These are phyloP conservation scores for Heliconius hewitsoni DNA, from an alignment of 1,140 invertebrate genomes.

Conservation along the genomic window DNA sequence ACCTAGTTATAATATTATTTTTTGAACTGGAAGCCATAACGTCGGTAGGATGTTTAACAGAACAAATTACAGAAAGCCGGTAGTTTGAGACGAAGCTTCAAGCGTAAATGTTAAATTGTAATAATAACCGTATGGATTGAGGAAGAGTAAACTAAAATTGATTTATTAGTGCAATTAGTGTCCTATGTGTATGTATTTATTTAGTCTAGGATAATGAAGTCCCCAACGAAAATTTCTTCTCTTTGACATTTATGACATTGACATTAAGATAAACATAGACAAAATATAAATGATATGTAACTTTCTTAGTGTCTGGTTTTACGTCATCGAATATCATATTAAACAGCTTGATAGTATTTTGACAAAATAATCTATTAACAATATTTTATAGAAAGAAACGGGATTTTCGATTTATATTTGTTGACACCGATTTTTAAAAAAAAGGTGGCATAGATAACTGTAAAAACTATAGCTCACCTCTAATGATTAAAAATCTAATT, in stretches of 20 bases:
- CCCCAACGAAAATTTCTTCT: constrained; percentile 20
- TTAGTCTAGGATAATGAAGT: constrained; percentile 18
- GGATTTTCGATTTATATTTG: too few relatives aligned
- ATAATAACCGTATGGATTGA: constrained; percentile 19
- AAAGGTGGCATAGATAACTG: too few relatives aligned
- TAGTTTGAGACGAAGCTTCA: constrained; percentile 23
- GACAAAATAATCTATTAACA: too few relatives aligned
- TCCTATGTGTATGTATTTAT: constrained; percentile 33
- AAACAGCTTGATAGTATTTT: not conserved
- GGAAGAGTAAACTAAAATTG: constrained; percentile 19
- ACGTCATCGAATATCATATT: not conserved
- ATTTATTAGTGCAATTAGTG: constrained; percentile 18
- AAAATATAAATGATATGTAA: not conserved
- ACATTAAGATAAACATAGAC: not conserved
- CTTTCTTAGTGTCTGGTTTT: not conserved
- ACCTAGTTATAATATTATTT: constrained; percentile 70
- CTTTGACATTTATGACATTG: constrained; percentile 18
- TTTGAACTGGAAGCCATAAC: constrained; percentile 72
- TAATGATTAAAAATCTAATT: too few relatives aligned
- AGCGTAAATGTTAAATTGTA: constrained; percentile 5
- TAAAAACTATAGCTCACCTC: too few relatives aligned
- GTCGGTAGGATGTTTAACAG: constrained; percentile 14
- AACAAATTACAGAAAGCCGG: constrained; percentile 56
- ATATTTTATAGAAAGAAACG: too few relatives aligned
- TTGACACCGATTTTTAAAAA: too few relatives aligned